A percentile compares a stretch with the other conserved stretches of the same genome.
These are phyloP conservation scores for Lamellibrachia luymesi DNA, from an alignment of 1,140 invertebrate species.

Conservation along the genomic window DNA sequence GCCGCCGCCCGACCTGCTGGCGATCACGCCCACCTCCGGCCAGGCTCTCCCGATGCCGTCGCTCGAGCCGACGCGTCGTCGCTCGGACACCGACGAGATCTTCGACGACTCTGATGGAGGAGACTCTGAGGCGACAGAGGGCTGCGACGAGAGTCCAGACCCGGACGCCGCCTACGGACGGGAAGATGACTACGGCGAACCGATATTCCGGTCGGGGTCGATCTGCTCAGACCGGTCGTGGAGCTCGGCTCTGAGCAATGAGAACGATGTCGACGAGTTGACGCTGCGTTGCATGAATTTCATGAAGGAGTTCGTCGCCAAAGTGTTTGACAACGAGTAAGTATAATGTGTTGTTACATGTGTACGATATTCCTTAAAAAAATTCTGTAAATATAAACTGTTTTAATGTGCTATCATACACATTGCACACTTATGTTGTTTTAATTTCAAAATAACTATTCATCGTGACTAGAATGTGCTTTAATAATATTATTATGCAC, in stretches of 20 bases:
- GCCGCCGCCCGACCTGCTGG: constrained; percentile 10
- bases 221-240: constrained; percentile 13
- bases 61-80: constrained; percentile 3
- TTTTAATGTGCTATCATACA: too few species aligned
- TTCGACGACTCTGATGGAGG: not conserved
- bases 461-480: too few species aligned
- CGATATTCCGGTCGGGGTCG: constrained; percentile 15
- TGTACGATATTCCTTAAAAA: not conserved
- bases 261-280: constrained; percentile 3
- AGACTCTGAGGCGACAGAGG: constrained; percentile 18
- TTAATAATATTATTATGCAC: too few species aligned
- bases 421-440: too few species aligned
- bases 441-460: too few species aligned
- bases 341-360: not conserved
- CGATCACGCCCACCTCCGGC: constrained; percentile 18
- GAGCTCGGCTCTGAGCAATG: constrained; percentile 6
- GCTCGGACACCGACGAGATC: not conserved
- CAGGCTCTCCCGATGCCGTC: constrained; percentile 11
- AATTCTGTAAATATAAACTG: too few species aligned
- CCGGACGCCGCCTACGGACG: not conserved
- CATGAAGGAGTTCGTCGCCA: constrained; percentile 17
- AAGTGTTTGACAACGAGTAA: constrained; percentile 9
- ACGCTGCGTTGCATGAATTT: not conserved
- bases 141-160: constrained; percentile 11
- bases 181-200: not conserved